phyloP scores from a whole-genome alignment of 1,140 invertebrate species.

The Zophobas morio region DNA sequence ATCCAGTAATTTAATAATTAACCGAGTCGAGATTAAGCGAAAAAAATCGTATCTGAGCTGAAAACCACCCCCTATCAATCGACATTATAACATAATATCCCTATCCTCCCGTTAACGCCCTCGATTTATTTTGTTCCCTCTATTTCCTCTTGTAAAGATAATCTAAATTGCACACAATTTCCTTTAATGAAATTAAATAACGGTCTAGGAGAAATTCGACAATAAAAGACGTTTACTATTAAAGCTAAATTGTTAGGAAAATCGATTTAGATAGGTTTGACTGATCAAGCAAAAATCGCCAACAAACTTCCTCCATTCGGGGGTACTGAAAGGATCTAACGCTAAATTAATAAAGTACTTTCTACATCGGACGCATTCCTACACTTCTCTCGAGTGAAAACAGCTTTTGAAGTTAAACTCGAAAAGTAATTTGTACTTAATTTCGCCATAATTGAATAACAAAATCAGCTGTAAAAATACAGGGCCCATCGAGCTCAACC shows the following conservation, averaged over 20 bases:
- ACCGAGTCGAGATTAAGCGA: not conserved
- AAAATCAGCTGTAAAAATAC: conserved; percentile 33
- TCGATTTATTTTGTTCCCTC: conserved; percentile 39
- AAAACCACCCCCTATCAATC: conserved; percentile 4
- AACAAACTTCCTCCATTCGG: conserved; percentile 9
- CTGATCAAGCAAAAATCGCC: conserved; percentile 39
- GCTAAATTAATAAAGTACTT: conserved; percentile 42
- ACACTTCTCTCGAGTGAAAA: conserved; percentile 40
- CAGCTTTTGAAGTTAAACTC: conserved; percentile 38
- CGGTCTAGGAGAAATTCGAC: conserved; percentile 40
- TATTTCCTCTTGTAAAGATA: conserved; percentile 51
- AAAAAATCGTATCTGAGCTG: conserved; percentile 12
- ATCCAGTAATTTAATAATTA: conserved; percentile 35
- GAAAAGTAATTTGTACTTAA: conserved; percentile 41
- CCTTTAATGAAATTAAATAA: conserved; percentile 55
- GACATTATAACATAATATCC: conserved; percentile 25
- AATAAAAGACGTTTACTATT: conserved; percentile 42
- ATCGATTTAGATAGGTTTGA: conserved; percentile 43
- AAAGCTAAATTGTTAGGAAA: conserved; percentile 43
- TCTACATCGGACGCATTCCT: conserved; percentile 37
- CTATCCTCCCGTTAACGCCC: conserved; percentile 21
- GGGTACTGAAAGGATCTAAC: conserved; percentile 25
- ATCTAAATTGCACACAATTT: conserved; percentile 57
- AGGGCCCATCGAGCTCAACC: not conserved
- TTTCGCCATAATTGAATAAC: conserved; percentile 36